Conservation (phyloP, 30 jellyfish, hydroid and myxozoan species). For the Hydra vulgaris region DNA sequence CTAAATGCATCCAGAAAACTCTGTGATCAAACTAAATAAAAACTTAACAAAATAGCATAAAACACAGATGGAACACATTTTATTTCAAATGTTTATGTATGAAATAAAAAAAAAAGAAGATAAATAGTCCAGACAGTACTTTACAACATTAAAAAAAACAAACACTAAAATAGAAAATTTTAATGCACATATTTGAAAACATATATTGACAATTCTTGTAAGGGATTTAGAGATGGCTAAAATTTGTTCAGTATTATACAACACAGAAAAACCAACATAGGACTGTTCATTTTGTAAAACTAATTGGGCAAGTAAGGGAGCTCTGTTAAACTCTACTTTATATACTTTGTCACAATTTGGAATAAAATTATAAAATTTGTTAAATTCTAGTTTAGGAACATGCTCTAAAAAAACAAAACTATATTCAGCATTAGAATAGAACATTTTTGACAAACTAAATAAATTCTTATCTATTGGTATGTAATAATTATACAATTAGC, state of each 20-base stretch:
- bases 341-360: background rate
- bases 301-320: constrained; percentile 1
- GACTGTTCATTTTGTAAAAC: constrained; percentile 1
- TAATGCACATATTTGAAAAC: constrained; percentile 16
- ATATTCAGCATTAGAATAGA: background rate
- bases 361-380: too few species aligned
- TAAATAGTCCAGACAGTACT: background rate
- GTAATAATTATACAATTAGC: background rate
- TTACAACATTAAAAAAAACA: background rate
- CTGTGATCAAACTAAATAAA: background rate
- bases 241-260: background rate
- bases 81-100: background rate
- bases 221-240: constrained; percentile 1
- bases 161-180: constrained; percentile 2
- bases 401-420: background rate
- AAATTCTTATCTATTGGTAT: background rate
- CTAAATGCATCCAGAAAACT: constrained; percentile 1
- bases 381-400: background rate
- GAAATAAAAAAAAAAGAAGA: too few species aligned
- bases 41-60: background rate
- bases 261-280: constrained; percentile 11
- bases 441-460: background rate
- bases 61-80: background rate
- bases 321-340: background rate
- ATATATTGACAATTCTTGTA: constrained; percentile 4